A percentile compares a stretch with the other conserved stretches of the same genome.
These are phyloP conservation scores for Micrastur ruficollis DNA, from an alignment of 2,797 vertebrate species.

Conservation along the genomic window DNA sequence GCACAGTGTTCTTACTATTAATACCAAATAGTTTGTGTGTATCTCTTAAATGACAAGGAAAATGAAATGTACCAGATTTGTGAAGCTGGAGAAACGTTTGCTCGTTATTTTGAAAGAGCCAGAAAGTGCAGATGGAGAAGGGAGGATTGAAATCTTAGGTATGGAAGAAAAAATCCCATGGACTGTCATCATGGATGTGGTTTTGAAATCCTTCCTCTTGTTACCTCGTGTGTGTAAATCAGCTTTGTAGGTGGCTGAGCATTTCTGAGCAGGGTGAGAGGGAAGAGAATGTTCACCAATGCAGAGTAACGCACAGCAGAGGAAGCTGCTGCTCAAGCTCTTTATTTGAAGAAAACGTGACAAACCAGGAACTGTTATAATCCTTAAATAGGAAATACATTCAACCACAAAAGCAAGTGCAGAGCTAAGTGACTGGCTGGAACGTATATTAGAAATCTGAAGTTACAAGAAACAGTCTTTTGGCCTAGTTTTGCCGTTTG, in stretches of 20 bases:
- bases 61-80: background rate
- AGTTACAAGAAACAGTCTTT: background rate
- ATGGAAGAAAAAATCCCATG: background rate
- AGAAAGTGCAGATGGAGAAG: conserved; percentile 11
- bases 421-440: background rate
- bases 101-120: background rate
- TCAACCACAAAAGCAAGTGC: conserved; percentile 20
- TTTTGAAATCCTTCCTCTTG: background rate
- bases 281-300: background rate
- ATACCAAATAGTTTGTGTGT: conserved; percentile 29
- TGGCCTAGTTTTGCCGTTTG: background rate
- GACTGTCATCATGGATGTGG: background rate
- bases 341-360: conserved; percentile 29
- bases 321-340: conserved; percentile 33
- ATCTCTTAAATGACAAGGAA: conserved; percentile 6
- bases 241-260: background rate
- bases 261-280: background rate
- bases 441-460: background rate
- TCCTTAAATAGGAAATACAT: conserved; percentile 58
- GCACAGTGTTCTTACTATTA: conserved; percentile 57
- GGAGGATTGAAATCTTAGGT: background rate
- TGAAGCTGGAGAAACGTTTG: background rate
- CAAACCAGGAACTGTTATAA: conserved; percentile 52
- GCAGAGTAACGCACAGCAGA: background rate
- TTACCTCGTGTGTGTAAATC: background rate